Evolutionary conservation across 2,113 vertebrate genomes (phyloP), one percentile per base, ranked within the genome.

Genomic region (Chamaetylas fuelleborni): DNA sequence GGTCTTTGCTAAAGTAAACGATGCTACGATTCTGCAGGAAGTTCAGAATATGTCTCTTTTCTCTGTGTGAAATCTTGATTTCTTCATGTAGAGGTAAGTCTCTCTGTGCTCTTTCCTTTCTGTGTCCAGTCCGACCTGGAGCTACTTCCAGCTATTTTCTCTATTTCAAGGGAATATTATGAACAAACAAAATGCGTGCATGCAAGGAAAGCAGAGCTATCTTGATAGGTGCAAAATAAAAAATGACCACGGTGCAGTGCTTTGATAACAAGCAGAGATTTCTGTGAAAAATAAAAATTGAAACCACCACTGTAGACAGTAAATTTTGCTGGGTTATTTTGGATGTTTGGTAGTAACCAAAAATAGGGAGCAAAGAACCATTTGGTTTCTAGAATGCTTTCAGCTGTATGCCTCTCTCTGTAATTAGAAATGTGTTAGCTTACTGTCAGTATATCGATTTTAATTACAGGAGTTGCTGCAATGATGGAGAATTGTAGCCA

Each of bases 11-110:
- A 48, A 65, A 0, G 1, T 76, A 85, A 76, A 48, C 0, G 0
- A 45, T 66, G 17, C 40, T 71, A 16, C 42, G 33, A 45, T 81
- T 92, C 74, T 92, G 34, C 33, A 83, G 42, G 33, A 93, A 72
- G 50, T 72, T 95, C 71, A 80, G 71, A 82, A 76, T 73, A 47
- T 12, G 12, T 77, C 38, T 94, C 38, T 90, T 29, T 90, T 82
- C 64, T 88, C 45, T 87, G 31, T 45, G 57, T 92, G 62, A 64
- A 91, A 71, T 83, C 60, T 28, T 53, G 3, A 67, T 42, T 15
- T 53, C 43, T 90, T 40, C 11, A 11, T 34, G 42, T 66, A 43
- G 38, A 42, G 36, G 40, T 74, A 62, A 86, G 69, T 53, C 40
- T 84, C 47, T 43, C 23, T 50, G 1, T 65, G 53, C 54, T 90